Base-by-base conservation (phyloP, 2,888 invertebrate genomes). In the Amorpha juglandis region DNA sequence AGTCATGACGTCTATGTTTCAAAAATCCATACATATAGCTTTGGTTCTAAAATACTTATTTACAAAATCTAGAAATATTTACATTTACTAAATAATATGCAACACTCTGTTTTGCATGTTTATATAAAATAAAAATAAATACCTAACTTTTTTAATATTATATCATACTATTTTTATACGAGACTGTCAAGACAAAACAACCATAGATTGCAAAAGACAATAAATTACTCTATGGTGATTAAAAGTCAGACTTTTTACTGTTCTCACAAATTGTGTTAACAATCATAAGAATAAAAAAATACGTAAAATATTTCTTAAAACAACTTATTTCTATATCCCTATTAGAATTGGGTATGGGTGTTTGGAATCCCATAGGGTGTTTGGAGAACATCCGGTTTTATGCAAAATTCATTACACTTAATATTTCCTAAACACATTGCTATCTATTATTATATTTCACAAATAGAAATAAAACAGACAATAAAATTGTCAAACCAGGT, bases 31-130 rank as follows among this genome's bases (percentile, higher is more conserved):
- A 80, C 63, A 67, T 66, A 80, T 77, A 83, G 80, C 88, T 89
- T 88, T 88, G 88, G 87, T 84, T 78, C 77, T 81, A 78, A 67
- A 73, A 77, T 80, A 79, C 74, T 74, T 83, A 86, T 78, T 71
- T 77, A 78, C 75, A 78, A 55, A 48, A 68, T 63, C 70, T 70
- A 69, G 72, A 67, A 72, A 68, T 74, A 78, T 78, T 73, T 78
- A 78, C 73, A 76, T 64, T 55, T 55, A 35, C 63, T 71, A 72
- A 73, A 74, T 76, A 78, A 78, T 81, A 81, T 83, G 83, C 82
- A 80, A 78, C 76, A 80, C 79, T 81, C 79, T 77, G 76, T 77
- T 76, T 76, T 69, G 71, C 72, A 75, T 72, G 72, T 72, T 69
- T 67, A 58, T 70, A 69, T 68, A 69, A 62, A 66, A 53, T 64